Evolutionary conservation across 2,888 invertebrate genomes (phyloP).

Genomic region (Tolmerus cingulatus): DNA sequence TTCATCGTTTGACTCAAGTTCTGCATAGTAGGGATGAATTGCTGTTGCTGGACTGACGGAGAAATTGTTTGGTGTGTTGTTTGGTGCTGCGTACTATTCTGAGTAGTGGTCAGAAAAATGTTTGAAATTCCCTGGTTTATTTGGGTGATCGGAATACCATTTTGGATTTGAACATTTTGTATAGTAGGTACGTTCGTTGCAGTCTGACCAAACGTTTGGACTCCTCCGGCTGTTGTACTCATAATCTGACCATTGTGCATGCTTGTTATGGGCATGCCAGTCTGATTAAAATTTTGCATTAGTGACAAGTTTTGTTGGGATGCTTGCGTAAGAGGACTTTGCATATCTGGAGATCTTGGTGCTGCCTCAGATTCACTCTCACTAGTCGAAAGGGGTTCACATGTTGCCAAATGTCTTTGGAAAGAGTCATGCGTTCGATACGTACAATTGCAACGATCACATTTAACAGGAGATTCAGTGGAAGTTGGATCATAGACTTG

Average conservation of each 20-base stretch:
- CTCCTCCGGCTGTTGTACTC: not conserved
- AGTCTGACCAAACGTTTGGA: slow-evolving; percentile 24
- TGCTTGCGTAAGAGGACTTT: slow-evolving; percentile 5
- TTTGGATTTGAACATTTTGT: slow-evolving; percentile 45
- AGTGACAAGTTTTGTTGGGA: slow-evolving; percentile 39
- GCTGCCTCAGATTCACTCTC: slow-evolving; percentile 81
- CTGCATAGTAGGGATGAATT: slow-evolving; percentile 44
- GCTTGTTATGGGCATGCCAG: slow-evolving; percentile 9
- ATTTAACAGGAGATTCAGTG: slow-evolving; percentile 73
- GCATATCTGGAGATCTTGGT: slow-evolving; percentile 65
- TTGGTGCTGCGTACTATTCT: slow-evolving; percentile 45
- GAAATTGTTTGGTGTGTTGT: slow-evolving; percentile 5
- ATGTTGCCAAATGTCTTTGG: slow-evolving; percentile 78
- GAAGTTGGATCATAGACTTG: slow-evolving; percentile 63
- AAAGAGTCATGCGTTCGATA: slow-evolving; percentile 84
- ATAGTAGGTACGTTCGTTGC: slow-evolving; percentile 23
- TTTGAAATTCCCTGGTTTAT: slow-evolving; percentile 47
- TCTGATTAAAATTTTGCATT: slow-evolving; percentile 46
- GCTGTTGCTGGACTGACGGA: slow-evolving; percentile 37
- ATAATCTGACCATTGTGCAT: not conserved
- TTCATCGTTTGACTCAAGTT: slow-evolving; percentile 38
- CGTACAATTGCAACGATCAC: slow-evolving; percentile 86
- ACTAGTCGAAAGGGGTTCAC: slow-evolving; percentile 79
- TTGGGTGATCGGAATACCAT: slow-evolving; percentile 43
- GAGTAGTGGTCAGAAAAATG: slow-evolving; percentile 46